phyloP scores from a whole-genome alignment of 2,888 invertebrate species.

The Synanthedon vespiformis region DNA sequence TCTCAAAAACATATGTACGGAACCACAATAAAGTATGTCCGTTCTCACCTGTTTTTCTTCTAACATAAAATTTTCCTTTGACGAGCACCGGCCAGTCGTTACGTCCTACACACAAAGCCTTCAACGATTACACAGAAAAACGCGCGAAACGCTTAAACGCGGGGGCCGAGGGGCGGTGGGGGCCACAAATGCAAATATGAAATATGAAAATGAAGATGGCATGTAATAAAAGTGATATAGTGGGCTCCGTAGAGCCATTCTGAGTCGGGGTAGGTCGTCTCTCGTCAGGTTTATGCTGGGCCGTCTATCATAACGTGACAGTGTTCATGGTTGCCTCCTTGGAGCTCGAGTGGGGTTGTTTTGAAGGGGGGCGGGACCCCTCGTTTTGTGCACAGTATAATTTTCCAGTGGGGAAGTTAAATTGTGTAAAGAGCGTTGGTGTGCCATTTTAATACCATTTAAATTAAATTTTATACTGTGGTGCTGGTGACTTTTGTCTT shows the following conservation, averaged over 20 bases:
- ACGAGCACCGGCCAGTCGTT: constrained; percentile 31
- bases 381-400: constrained; percentile 1
- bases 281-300: constrained; percentile 81
- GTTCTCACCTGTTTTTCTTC: constrained; percentile 5
- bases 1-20: neutral
- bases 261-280: constrained; percentile 73
- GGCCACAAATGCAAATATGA: constrained; percentile 70
- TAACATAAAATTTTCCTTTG: constrained; percentile 38
- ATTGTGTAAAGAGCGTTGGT: too few species aligned
- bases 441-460: too few species aligned
- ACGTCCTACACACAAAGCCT: constrained; percentile 45
- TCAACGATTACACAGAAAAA: constrained; percentile 59
- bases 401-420: too few species aligned
- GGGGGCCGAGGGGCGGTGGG: constrained; percentile 21
- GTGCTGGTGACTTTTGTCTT: too few species aligned
- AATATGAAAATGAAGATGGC: constrained; percentile 77
- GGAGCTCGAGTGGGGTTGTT: constrained; percentile 21
- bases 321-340: constrained; percentile 69
- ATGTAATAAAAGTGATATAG: constrained; percentile 85
- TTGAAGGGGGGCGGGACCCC: constrained; percentile 26
- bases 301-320: constrained; percentile 80
- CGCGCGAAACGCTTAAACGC: constrained; percentile 56
- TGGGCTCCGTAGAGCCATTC: constrained; percentile 82
- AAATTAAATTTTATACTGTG: too few species aligned
- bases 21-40: neutral